Base-by-base conservation (phyloP, 2,113 vertebrate species). In the Nibea albiflora region DNA sequence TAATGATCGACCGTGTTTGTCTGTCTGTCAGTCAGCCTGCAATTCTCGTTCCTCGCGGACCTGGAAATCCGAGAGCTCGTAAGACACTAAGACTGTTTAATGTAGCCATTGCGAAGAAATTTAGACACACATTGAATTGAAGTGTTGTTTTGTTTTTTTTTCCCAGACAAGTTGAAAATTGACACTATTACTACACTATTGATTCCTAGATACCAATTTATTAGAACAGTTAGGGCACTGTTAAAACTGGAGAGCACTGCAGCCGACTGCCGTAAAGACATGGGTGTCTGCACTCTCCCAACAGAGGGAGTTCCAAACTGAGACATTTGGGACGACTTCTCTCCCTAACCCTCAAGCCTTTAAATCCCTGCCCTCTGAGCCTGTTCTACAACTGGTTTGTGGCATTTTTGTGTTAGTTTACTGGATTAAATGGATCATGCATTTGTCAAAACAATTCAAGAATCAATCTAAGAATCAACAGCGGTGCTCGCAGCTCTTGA, bases 1-100 rank as follows among this genome's bases (percentile, higher is more conserved):
- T 69, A 53, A 75, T 66, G 73, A 84, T 88, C 64, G 73, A 87
- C 28, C 78, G 20, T 4, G 62, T 80, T 69, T 71, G 58, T 85
- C 47, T 56, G 80, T 82, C 77, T 65, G 76, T 82, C 80, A 19
- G 46, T 75, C 81, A 56, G 54, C 61, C 64, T 8, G 22, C 42
- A 4, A 49, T 69, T 72, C 28, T 28, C 63, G 75, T 61, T 78
- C 52, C 65, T 54, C 68, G 16, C 58, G 26, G 15, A 46, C 61
- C 57, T 22, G 67, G 39, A 67, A 64, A 77, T 58, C 56, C 15
- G 28, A 47, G 11, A 54, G 47, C 78, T 62, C 62, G 53, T 26
- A 7, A 50, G 22, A 58, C 65, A 20, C 16, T 31, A 15, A 24
- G 15, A 70, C 44, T 39, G 19, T 62, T 46, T 58, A 35, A 80